A percentile compares a stretch with the other conserved stretches of the same genome.
phyloP scores from a whole-genome alignment of 2,888 invertebrate genomes.

The Gastracanthus pulcherrimus region DNA sequence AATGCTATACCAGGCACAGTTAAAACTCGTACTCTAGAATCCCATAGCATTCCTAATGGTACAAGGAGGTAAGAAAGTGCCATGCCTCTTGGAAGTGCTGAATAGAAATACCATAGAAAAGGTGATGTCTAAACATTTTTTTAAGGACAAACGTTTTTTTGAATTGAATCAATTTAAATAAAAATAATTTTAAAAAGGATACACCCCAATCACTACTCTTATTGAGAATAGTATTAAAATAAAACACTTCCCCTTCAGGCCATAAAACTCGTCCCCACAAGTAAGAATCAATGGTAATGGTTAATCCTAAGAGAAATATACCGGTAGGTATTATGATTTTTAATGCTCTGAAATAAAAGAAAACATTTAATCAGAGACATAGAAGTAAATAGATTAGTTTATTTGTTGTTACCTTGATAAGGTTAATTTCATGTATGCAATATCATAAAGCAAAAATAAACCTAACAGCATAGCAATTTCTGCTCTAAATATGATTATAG shows the following conservation, averaged over 20 bases:
- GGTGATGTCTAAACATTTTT: slow-evolving; percentile 87
- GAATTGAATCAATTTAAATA: background rate
- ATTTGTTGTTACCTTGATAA: slow-evolving; percentile 80
- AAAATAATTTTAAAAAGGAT: slow-evolving; percentile 82
- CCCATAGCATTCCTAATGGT: slow-evolving; percentile 87
- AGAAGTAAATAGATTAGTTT: background rate
- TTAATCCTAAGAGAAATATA: slow-evolving; percentile 83
- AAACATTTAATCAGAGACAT: background rate
- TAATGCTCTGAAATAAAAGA: slow-evolving; percentile 81
- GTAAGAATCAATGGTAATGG: slow-evolving; percentile 91
- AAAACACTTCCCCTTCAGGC: slow-evolving; percentile 99
- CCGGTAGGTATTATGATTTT: slow-evolving; percentile 87
- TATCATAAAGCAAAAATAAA: slow-evolving; percentile 88
- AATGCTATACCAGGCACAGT: slow-evolving; percentile 87
- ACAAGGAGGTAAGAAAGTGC: slow-evolving; percentile 89
- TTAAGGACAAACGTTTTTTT: slow-evolving; percentile 45
- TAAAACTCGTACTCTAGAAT: slow-evolving; percentile 85
- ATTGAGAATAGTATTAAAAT: slow-evolving; percentile 96
- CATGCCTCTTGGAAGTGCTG: slow-evolving; percentile 95
- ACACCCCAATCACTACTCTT: slow-evolving; percentile 98
- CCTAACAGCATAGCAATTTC: slow-evolving; percentile 94
- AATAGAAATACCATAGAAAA: slow-evolving; percentile 99
- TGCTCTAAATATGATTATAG: slow-evolving; percentile 93
- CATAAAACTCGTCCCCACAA: slow-evolving; percentile 95
- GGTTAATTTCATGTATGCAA: slow-evolving; percentile 85